A percentile compares a stretch with the other conserved stretches of the same genome.
Evolutionary conservation across 2,888 invertebrate genomes (phyloP).

Genomic region (Argynnis bischoffii): DNA sequence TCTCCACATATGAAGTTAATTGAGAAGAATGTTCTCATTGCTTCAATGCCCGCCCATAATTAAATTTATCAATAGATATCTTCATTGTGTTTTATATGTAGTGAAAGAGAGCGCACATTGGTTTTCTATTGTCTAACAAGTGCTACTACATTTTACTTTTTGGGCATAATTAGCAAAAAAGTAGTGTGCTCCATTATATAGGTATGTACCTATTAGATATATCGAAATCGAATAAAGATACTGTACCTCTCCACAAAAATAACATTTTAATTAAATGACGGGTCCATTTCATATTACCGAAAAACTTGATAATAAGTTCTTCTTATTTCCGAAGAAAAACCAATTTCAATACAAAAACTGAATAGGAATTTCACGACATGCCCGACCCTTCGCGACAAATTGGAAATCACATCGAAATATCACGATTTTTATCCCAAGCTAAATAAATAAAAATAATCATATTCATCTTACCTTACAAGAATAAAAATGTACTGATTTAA

Average conservation of each 20-base stretch:
- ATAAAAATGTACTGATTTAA: not conserved
- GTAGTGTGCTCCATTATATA: not conserved
- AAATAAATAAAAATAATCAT: constrained; percentile 11
- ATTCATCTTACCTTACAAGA: not conserved
- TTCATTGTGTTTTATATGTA: constrained; percentile 17
- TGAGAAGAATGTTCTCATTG: constrained; percentile 51
- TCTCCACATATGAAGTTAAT: constrained; percentile 47
- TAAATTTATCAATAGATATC: constrained; percentile 44
- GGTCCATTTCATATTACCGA: constrained; percentile 5
- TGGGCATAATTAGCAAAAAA: too few species aligned
- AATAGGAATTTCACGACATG: constrained; percentile 16
- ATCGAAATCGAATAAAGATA: not conserved
- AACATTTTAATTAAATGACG: constrained; percentile 16
- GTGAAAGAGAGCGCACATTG: constrained; percentile 7
- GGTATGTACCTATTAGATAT: not conserved
- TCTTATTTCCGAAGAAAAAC: constrained; percentile 23
- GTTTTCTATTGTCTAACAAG: not conserved
- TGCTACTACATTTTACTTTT: not conserved
- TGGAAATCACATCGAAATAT: constrained; percentile 22
- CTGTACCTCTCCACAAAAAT: not conserved
- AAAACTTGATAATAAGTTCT: constrained; percentile 24
- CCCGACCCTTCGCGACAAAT: constrained; percentile 17
- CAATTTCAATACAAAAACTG: constrained; percentile 25
- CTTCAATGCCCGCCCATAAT: constrained; percentile 42
- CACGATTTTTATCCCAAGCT: constrained; percentile 2